A percentile compares a stretch with the other conserved stretches of the same genome.
These are phyloP conservation scores for Mionectes macconnelli DNA, from an alignment of 2,113 vertebrate species.

Conservation along the genomic window DNA sequence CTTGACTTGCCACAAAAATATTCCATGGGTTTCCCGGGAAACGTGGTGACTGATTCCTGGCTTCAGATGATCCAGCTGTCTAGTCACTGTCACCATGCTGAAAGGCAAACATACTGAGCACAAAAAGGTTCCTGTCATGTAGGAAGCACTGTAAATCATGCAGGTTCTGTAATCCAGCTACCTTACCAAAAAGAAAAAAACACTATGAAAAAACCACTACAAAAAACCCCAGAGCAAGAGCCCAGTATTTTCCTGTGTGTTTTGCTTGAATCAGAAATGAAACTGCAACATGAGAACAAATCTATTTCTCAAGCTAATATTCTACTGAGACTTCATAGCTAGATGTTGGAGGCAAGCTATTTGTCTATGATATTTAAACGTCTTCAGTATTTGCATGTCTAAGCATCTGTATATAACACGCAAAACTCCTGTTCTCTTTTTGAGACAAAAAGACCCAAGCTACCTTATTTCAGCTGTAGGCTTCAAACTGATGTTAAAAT, in stretches of 20 bases:
- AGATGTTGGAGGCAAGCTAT: not conserved
- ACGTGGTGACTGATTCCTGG: not conserved
- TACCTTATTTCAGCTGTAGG: not conserved
- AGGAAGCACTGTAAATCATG: not conserved
- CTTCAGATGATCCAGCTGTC: not conserved
- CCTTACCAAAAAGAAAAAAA: not conserved
- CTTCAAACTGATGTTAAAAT: not conserved
- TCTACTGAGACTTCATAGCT: not conserved
- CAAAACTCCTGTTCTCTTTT: not conserved
- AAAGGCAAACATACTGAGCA: not conserved
- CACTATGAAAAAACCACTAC: too few species aligned
- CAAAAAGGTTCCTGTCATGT: not conserved
- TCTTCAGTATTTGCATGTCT: not conserved
- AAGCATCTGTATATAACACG: rapidly evolving
- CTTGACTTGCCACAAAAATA: not conserved
- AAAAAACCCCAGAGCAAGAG: not conserved
- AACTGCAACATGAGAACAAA: not conserved
- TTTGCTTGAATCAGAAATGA: not conserved
- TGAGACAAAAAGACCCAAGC: not conserved
- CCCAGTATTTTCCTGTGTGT: not conserved
- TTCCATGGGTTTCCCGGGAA: conserved; percentile 24
- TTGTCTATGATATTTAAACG: not conserved
- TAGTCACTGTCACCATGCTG: not conserved
- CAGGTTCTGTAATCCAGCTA: not conserved
- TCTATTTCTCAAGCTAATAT: not conserved